phyloP scores from a whole-genome alignment of 1,140 invertebrate species.

The Drosophila malerkotliana region DNA sequence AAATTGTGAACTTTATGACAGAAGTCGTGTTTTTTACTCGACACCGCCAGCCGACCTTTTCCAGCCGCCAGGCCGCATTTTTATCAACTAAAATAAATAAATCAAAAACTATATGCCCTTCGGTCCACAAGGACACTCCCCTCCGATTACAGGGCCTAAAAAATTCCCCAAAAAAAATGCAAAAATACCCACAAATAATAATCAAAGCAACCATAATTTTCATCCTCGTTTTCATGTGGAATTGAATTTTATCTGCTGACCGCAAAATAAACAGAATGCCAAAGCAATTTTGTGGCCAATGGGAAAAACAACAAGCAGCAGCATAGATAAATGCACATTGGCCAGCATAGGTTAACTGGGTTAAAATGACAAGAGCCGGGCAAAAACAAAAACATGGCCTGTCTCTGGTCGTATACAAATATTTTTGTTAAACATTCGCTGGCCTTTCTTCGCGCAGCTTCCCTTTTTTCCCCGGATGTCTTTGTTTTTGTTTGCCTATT shows the following conservation, averaged over 20 bases:
- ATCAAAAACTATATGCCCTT: conserved; percentile 48
- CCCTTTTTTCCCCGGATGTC: conserved; percentile 27
- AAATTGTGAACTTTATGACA: conserved; percentile 75
- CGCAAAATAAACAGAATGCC: conserved; percentile 64
- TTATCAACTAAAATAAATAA: conserved; percentile 59
- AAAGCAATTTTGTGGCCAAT: conserved; percentile 55
- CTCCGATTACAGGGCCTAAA: background rate
- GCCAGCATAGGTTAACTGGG: conserved; percentile 68
- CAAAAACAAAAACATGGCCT: conserved; percentile 32
- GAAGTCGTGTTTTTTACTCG: conserved; percentile 31
- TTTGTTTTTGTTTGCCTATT: conserved; percentile 25
- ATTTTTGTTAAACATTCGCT: conserved; percentile 45
- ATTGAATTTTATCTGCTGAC: conserved; percentile 53
- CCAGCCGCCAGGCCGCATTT: conserved; percentile 40
- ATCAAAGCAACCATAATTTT: conserved; percentile 67
- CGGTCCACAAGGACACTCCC: conserved; percentile 19
- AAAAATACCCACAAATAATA: conserved; percentile 6
- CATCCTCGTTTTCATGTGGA: conserved; percentile 28
- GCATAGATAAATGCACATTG: conserved; percentile 32
- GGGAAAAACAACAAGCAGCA: conserved; percentile 25
- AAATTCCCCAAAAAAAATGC: conserved; percentile 1
- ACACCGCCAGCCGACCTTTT: conserved; percentile 31
- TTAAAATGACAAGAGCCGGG: conserved; percentile 69
- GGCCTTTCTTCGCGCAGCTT: conserved; percentile 40
- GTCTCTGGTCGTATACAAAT: conserved; percentile 41